phyloP scores from a whole-genome alignment of 1,140 invertebrate species.

The Papilio xuthus region DNA sequence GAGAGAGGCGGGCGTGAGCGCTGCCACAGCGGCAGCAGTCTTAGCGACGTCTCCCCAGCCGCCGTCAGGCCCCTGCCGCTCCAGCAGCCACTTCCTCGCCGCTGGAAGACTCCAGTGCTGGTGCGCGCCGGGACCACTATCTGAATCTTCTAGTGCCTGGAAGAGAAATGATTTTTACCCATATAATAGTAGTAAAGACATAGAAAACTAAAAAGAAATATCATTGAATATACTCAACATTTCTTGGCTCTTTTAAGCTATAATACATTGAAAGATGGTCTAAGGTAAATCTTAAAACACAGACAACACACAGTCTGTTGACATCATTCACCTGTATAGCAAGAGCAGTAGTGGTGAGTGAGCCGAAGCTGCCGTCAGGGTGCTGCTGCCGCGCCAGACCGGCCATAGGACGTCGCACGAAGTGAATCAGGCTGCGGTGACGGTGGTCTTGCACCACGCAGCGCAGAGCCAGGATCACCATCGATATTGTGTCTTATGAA shows the following conservation, averaged over 20 bases:
- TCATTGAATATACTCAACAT: too few relatives aligned
- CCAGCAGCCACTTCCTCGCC: conserved; percentile 87
- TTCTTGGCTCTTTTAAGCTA: too few relatives aligned
- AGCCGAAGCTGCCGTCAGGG: conserved; percentile 90
- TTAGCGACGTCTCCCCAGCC: conserved; percentile 88
- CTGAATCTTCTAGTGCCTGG: conserved; percentile 87
- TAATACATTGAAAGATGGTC: too few relatives aligned
- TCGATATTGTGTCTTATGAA: conserved; percentile 88
- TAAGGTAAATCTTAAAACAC: background rate
- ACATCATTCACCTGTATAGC: conserved; percentile 85
- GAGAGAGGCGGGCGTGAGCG: conserved; percentile 85
- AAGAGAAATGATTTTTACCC: background rate
- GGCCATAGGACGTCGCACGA: conserved; percentile 87
- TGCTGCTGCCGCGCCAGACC: conserved; percentile 89
- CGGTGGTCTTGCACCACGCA: conserved; percentile 93
- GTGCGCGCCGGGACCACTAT: conserved; percentile 82
- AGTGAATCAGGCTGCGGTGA: conserved; percentile 89
- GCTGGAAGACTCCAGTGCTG: conserved; percentile 88
- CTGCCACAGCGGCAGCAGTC: conserved; percentile 89
- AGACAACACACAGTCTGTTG: background rate
- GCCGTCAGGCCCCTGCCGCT: conserved; percentile 87
- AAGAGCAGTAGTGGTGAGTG: conserved; percentile 89
- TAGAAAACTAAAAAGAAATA: too few relatives aligned
- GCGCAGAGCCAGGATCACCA: conserved; percentile 90
- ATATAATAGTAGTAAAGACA: too few relatives aligned